phyloP scores from a whole-genome alignment of 2,113 vertebrate species.

The Ascaphus truei region DNA sequence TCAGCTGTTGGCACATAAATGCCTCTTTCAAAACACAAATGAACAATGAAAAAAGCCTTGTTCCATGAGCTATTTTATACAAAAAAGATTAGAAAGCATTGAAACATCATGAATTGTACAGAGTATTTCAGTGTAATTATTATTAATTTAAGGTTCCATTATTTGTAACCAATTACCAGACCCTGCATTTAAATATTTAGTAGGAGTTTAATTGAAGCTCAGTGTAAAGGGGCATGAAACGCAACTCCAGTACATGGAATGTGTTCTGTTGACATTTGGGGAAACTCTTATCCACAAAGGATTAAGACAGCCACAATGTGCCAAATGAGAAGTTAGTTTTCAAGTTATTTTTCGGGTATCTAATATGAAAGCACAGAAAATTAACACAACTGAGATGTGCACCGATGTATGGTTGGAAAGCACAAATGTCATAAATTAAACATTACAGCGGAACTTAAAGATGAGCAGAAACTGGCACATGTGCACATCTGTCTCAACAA shows the following conservation, averaged over 20 bases:
- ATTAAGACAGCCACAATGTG: conserved; percentile 41
- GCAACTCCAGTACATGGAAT: conserved; percentile 35
- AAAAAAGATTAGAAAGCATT: conserved; percentile 37
- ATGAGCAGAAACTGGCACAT: conserved; percentile 54
- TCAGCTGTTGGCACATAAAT: conserved; percentile 9
- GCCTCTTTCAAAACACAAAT: conserved; percentile 31
- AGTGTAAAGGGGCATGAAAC: conserved; percentile 50
- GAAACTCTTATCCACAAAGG: conserved; percentile 49
- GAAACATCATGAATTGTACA: conserved; percentile 37
- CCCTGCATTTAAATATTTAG: conserved; percentile 68
- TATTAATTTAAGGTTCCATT: conserved; percentile 58
- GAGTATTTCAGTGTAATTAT: conserved; percentile 54
- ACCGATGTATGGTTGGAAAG: conserved; percentile 66
- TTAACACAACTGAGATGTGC: conserved; percentile 53
- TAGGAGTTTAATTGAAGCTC: conserved; percentile 64
- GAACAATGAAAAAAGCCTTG: conserved; percentile 6
- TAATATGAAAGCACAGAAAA: conserved; percentile 57
- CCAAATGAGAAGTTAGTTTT: conserved; percentile 38
- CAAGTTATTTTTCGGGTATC: conserved; percentile 58
- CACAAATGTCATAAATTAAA: conserved; percentile 68
- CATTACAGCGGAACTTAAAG: conserved; percentile 56
- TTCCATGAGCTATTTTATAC: conserved; percentile 39
- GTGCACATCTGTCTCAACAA: conserved; percentile 55
- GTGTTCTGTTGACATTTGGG: conserved; percentile 33
- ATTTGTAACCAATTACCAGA: conserved; percentile 63